phyloP scores from a whole-genome alignment of 30 jellyfish, hydroid and myxozoan species.

The Turritopsis dohrnii region DNA sequence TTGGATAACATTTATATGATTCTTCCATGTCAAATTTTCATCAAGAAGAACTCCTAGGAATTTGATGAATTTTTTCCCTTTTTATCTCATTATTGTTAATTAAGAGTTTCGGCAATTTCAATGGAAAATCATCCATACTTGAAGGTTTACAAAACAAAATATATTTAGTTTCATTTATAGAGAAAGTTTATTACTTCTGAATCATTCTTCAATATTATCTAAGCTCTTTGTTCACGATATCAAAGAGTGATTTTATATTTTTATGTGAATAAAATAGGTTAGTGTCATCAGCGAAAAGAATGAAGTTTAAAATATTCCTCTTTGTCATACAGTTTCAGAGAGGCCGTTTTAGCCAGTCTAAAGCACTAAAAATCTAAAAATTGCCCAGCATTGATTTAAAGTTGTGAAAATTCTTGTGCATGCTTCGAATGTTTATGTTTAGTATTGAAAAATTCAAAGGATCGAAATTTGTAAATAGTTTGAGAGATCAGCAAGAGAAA shows the following conservation, averaged over 20 bases:
- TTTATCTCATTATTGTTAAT: conserved; percentile 14
- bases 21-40: conserved; percentile 43
- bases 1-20: conserved; percentile 31
- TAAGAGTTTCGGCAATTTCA: conserved; percentile 18
- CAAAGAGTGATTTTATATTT: neutral
- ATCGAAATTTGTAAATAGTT: too few species aligned
- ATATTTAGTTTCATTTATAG: conserved; percentile 30
- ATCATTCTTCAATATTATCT: conserved; percentile 26
- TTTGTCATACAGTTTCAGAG: too few species aligned
- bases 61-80: conserved; percentile 31
- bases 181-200: conserved; percentile 40
- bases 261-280: neutral
- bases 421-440: too few species aligned
- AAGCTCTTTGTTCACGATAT: conserved; percentile 25
- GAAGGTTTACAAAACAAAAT: conserved; percentile 13
- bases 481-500: too few species aligned
- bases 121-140: conserved; percentile 20
- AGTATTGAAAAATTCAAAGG: too few species aligned
- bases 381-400: too few species aligned
- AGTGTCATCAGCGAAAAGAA: neutral
- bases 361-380: too few species aligned
- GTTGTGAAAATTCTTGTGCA: too few species aligned
- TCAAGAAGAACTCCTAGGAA: conserved; percentile 47
- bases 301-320: neutral
- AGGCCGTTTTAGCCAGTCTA: too few species aligned